Evolutionary conservation across 1,140 invertebrate species (phyloP).

Genomic region (Camponotus pennsylvanicus): DNA sequence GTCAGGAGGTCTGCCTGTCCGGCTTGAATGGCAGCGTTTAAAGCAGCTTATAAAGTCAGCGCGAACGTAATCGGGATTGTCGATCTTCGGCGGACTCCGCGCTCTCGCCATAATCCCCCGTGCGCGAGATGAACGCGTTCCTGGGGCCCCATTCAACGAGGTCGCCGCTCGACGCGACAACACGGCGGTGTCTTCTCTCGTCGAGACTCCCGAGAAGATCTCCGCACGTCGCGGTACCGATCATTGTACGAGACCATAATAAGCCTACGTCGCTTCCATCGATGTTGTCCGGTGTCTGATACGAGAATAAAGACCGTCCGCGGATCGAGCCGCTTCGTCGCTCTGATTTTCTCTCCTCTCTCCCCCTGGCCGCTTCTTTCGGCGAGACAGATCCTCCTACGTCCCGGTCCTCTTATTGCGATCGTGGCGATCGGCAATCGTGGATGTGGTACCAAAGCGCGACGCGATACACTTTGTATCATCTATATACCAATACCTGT

Average conservation of each 20-base stretch:
- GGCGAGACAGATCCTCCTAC: neutral
- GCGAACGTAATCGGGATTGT: conserved; percentile 75
- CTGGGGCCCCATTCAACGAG: conserved; percentile 51
- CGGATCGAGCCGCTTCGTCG: conserved; percentile 39
- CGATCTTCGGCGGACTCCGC: conserved; percentile 71
- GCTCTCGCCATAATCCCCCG: conserved; percentile 66
- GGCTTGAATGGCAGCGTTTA: conserved; percentile 73
- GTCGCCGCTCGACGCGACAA: conserved; percentile 11
- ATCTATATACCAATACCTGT: neutral
- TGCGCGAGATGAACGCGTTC: conserved; percentile 23
- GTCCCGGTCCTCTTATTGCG: conserved; percentile 43
- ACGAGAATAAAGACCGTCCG: conserved; percentile 72
- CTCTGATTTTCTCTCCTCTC: conserved; percentile 25
- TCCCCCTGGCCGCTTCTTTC: no score
- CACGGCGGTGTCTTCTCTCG: conserved; percentile 6
- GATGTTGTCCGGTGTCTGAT: conserved; percentile 65
- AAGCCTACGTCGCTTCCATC: conserved; percentile 72
- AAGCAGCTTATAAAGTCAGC: conserved; percentile 75
- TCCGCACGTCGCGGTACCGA: conserved; percentile 54
- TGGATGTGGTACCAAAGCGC: conserved; percentile 8
- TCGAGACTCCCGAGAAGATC: conserved; percentile 21
- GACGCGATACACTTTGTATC: neutral
- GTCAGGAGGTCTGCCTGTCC: conserved; percentile 58
- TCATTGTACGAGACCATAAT: conserved; percentile 73
- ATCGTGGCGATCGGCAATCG: conserved; percentile 20